Conservation (phyloP, 2,113 vertebrate species). For the Athene noctua region DNA sequence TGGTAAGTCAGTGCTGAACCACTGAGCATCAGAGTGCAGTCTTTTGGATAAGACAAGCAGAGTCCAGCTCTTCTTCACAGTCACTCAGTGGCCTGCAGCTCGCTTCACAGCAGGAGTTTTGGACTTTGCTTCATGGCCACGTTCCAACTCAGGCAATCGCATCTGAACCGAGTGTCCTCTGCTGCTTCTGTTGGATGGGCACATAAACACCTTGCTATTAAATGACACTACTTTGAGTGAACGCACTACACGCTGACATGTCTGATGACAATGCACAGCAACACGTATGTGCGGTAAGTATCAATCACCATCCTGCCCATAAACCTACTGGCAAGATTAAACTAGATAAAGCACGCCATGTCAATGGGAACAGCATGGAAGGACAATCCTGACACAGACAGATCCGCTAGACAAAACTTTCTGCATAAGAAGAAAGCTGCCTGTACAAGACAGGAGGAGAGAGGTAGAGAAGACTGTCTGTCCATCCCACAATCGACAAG, state of each 20-base stretch:
- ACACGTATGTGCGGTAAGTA: background rate
- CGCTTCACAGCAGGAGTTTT: background rate
- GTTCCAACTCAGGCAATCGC: background rate
- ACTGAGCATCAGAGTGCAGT: fast-evolving
- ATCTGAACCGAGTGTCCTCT: background rate
- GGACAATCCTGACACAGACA: fast-evolving
- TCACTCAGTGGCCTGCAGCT: background rate
- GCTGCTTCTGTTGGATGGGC: background rate
- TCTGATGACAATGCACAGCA: background rate
- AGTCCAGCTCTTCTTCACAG: background rate
- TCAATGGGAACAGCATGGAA: background rate
- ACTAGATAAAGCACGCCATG: background rate
- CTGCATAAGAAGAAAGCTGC: background rate
- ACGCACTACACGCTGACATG: fast-evolving
- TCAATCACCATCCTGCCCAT: background rate
- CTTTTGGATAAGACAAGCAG: background rate
- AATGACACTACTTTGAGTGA: background rate
- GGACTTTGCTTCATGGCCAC: background rate
- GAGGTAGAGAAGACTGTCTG: background rate
- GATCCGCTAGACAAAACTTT: background rate
- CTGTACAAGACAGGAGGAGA: background rate
- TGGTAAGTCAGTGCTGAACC: background rate
- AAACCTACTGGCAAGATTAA: background rate
- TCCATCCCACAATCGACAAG: background rate
- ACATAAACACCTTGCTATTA: background rate